A percentile compares a stretch with the other conserved stretches of the same genome.
These are phyloP conservation scores for Cryptus viduatorius DNA, from an alignment of 2,888 invertebrate genomes.

Conservation along the genomic window DNA sequence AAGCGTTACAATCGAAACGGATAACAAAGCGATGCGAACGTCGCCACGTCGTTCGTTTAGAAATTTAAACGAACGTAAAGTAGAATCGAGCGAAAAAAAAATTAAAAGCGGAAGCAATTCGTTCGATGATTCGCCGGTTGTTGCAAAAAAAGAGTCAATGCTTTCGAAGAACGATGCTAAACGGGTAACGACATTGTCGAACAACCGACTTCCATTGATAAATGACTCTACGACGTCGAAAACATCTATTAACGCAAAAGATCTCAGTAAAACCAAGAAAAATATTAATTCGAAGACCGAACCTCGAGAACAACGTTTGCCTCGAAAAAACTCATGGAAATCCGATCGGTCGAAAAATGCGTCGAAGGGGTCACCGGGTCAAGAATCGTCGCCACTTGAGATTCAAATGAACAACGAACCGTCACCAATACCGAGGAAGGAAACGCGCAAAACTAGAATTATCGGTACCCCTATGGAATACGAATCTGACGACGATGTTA, in stretches of 20 bases:
- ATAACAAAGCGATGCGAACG: not conserved
- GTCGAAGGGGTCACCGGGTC: not conserved
- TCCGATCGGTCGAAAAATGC: conserved; percentile 17
- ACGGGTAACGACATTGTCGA: not conserved
- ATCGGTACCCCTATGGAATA: conserved; percentile 20
- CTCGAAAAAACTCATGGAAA: not conserved
- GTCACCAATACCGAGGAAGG: not conserved
- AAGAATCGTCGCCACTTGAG: not conserved
- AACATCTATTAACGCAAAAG: not conserved
- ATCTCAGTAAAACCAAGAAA: not conserved
- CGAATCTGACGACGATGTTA: conserved; percentile 27
- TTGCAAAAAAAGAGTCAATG: not conserved
- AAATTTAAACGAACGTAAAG: not conserved
- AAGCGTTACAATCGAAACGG: not conserved
- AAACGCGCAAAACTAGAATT: conserved; percentile 19
- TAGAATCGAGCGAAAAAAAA: not conserved
- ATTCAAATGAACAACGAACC: not conserved
- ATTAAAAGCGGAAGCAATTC: not conserved
- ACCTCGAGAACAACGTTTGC: not conserved
- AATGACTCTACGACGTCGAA: not conserved
- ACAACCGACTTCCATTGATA: not conserved
- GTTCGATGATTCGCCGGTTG: not conserved
- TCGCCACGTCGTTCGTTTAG: conserved; percentile 2
- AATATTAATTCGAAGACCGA: not conserved
- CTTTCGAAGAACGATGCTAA: not conserved